A percentile compares a stretch with the other conserved stretches of the same genome.
Evolutionary conservation across 2,113 vertebrate species (phyloP).

Genomic region (Melanostigma gelatinosum): DNA sequence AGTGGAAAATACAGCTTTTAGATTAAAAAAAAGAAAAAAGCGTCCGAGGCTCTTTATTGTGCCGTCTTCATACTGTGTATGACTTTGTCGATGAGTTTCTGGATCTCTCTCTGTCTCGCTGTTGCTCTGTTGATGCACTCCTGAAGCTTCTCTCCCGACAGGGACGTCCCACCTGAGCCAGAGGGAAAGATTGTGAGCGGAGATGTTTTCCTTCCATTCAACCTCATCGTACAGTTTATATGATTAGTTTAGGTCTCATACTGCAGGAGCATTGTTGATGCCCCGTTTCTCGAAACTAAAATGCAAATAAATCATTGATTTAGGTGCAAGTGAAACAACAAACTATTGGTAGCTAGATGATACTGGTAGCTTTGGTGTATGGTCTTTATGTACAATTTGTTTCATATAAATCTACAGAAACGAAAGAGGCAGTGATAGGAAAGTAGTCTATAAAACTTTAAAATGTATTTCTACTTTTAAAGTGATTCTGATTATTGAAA

Average conservation of each 20-base stretch:
- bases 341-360: not conserved
- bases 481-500: not conserved
- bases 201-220: not conserved
- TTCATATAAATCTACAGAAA: not conserved
- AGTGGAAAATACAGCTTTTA: constrained; percentile 89
- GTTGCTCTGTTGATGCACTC: constrained; percentile 91
- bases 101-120: constrained; percentile 90
- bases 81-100: constrained; percentile 90
- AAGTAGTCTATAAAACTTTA: not conserved
- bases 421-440: not conserved
- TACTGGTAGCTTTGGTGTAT: not conserved
- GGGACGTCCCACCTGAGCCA: constrained; percentile 88
- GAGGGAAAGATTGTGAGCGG: not conserved
- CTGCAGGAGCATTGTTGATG: not conserved
- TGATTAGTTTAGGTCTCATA: not conserved
- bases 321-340: not conserved
- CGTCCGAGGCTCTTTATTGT: constrained; percentile 75
- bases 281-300: not conserved
- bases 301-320: not conserved
- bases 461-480: not conserved
- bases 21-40: constrained; percentile 65
- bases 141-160: constrained; percentile 93
- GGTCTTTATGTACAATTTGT: not conserved
- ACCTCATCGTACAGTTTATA: not conserved
- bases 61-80: constrained; percentile 83